phyloP scores from a whole-genome alignment of 2,797 vertebrate species.

The Myotis planiceps region DNA sequence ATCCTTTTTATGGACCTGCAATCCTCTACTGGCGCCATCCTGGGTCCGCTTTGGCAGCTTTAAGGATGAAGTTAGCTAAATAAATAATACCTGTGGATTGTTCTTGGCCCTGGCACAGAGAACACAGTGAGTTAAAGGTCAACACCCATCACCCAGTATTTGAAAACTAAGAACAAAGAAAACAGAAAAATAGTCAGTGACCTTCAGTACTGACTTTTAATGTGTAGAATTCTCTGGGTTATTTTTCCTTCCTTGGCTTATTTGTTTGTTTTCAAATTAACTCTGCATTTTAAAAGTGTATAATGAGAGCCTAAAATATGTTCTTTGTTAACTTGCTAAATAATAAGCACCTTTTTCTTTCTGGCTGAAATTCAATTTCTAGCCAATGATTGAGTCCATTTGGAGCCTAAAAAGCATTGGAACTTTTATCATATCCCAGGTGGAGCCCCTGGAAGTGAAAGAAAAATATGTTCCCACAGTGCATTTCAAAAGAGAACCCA shows the following conservation, averaged over 20 bases:
- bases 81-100: slow-evolving; percentile 58
- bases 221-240: slow-evolving; percentile 10
- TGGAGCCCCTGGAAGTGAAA: not conserved
- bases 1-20: not conserved
- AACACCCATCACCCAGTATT: slow-evolving; percentile 6
- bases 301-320: not conserved
- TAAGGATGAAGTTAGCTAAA: slow-evolving; percentile 54
- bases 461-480: not conserved
- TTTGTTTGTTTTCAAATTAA: slow-evolving; percentile 29
- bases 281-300: slow-evolving; percentile 25
- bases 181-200: slow-evolving; percentile 40
- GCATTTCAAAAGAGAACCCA: not conserved
- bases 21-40: not conserved
- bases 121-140: slow-evolving; percentile 50
- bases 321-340: slow-evolving; percentile 52
- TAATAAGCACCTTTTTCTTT: slow-evolving; percentile 20
- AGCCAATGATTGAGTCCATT: not conserved
- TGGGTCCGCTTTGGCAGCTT: slow-evolving; percentile 39
- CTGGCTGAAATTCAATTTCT: slow-evolving; percentile 6
- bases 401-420: not conserved
- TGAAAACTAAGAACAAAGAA: slow-evolving; percentile 54
- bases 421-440: not conserved
- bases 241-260: not conserved
- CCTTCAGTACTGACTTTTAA: slow-evolving; percentile 29
- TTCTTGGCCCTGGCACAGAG: slow-evolving; percentile 34